phyloP scores from a whole-genome alignment of 1,140 invertebrate genomes.

The Drosophila leontia region DNA sequence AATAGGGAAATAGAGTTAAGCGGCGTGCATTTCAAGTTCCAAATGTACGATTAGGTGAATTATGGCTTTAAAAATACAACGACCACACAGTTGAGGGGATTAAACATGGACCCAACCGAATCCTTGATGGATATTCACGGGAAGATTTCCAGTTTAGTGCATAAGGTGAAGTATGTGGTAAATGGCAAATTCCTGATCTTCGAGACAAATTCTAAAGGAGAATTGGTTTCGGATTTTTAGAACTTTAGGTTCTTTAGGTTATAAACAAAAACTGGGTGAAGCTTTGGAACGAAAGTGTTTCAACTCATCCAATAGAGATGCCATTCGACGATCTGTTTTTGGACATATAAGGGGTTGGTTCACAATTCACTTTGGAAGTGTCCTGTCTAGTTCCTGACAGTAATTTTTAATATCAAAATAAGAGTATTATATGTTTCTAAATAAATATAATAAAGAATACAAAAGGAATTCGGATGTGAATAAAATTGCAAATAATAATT shows the following conservation, averaged over 20 bases:
- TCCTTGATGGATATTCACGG: neutral
- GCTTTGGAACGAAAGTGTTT: conserved; percentile 41
- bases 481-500: neutral
- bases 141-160: neutral
- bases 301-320: neutral
- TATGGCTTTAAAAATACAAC: too few relatives aligned
- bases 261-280: conserved; percentile 50
- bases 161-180: neutral
- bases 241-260: neutral
- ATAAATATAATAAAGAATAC: neutral
- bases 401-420: neutral
- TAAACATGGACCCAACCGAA: too few relatives aligned
- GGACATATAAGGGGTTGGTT: neutral
- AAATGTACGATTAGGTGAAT: too few relatives aligned
- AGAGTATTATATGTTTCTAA: neutral
- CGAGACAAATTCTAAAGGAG: neutral
- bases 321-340: neutral
- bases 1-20: neutral
- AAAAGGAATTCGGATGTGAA: neutral
- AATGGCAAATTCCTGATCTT: neutral
- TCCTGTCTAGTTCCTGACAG: neutral
- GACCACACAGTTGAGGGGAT: too few relatives aligned
- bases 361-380: neutral
- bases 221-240: neutral
- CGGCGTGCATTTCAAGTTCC: neutral